A percentile compares a stretch with the other conserved stretches of the same genome.
These are phyloP conservation scores for Diplolepis rosae DNA, from an alignment of 2,888 invertebrate genomes.

Conservation along the genomic window DNA sequence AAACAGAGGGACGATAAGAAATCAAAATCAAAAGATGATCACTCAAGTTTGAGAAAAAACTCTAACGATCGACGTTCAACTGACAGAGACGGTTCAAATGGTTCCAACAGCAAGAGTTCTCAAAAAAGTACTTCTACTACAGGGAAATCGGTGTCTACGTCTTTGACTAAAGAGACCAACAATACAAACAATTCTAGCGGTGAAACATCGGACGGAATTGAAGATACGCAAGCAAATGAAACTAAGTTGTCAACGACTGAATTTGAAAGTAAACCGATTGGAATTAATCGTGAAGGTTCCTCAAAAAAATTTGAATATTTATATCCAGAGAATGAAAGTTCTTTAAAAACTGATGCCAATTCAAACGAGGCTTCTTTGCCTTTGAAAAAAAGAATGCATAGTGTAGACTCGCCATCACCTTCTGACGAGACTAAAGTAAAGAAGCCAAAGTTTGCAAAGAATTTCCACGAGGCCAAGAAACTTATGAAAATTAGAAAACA, in stretches of 20 bases:
- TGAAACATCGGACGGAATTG: slow-evolving; percentile 66
- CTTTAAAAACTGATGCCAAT: slow-evolving; percentile 7
- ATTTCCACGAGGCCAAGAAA: slow-evolving; percentile 79
- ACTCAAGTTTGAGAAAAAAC: slow-evolving; percentile 80
- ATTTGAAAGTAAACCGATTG: not conserved
- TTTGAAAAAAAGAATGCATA: slow-evolving; percentile 65
- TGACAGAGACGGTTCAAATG: slow-evolving; percentile 87
- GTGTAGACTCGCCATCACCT: slow-evolving; percentile 42
- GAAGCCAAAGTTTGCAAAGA: slow-evolving; percentile 82
- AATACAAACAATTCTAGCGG: slow-evolving; percentile 75
- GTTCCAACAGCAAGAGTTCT: slow-evolving; percentile 74
- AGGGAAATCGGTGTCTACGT: slow-evolving; percentile 69
- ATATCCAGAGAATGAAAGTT: slow-evolving; percentile 9
- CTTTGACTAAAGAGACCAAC: slow-evolving; percentile 75
- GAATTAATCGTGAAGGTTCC: not conserved
- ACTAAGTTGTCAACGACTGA: slow-evolving; percentile 39
- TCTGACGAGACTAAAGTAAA: slow-evolving; percentile 73
- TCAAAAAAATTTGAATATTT: not conserved
- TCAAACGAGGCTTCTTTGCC: slow-evolving; percentile 54
- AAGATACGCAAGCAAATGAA: slow-evolving; percentile 56
- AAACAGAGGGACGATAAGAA: slow-evolving; percentile 69
- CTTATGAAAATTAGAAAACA: slow-evolving; percentile 81
- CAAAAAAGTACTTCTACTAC: slow-evolving; percentile 69
- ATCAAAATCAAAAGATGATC: slow-evolving; percentile 80
- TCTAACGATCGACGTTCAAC: slow-evolving; percentile 82